These are phyloP conservation scores for Meriones psammophilus DNA, from an alignment of 2,797 vertebrate genomes.

Conservation along the genomic window DNA sequence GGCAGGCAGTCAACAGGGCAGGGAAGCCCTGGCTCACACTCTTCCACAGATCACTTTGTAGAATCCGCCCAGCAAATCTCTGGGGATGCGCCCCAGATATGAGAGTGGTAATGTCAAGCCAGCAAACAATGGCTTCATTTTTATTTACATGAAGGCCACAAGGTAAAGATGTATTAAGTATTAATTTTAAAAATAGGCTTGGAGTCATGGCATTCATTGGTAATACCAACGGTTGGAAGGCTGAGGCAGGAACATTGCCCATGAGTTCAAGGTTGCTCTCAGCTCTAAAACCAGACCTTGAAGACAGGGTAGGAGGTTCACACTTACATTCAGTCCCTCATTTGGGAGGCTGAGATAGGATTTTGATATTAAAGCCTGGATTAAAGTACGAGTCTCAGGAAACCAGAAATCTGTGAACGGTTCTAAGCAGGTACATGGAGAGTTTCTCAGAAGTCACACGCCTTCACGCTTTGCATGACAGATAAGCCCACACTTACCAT, in stretches of 20 bases:
- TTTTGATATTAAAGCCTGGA: neutral
- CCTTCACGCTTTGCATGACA: accelerated
- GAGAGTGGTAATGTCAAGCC: neutral
- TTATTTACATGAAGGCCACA: neutral
- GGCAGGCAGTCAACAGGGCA: too few species aligned
- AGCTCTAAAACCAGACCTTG: neutral
- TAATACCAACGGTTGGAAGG: neutral
- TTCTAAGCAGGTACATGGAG: neutral
- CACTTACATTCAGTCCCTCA: neutral
- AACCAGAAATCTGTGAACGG: neutral
- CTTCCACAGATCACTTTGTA: accelerated
- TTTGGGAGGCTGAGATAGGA: neutral
- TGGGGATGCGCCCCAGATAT: neutral
- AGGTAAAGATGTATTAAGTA: neutral
- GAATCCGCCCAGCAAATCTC: neutral
- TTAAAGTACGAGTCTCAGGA: neutral
- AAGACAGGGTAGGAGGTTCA: neutral
- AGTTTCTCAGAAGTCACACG: neutral
- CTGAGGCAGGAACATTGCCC: neutral
- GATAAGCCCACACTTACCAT: neutral
- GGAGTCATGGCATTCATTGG: neutral
- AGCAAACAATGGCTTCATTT: neutral
- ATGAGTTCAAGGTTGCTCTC: neutral
- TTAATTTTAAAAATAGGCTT: too few species aligned
- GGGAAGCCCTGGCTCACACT: accelerated